Percentiles rank a stretch among this genome's conserved stretches.
phyloP scores from a whole-genome alignment of 1,140 invertebrate species.

The Prorops nasuta region DNA sequence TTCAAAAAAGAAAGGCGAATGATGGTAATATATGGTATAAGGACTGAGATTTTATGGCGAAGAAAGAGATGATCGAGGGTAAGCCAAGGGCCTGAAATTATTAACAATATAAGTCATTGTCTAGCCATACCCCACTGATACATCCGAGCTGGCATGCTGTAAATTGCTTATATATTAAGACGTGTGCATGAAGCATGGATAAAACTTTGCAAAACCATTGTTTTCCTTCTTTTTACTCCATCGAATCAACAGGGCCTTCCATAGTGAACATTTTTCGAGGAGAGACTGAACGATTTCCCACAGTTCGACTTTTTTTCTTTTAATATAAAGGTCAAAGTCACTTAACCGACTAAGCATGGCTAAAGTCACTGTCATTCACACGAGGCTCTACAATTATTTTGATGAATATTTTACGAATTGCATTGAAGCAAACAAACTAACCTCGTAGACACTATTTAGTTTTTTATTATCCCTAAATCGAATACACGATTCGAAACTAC shows the following conservation, averaged over 20 bases:
- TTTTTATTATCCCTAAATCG: conserved; percentile 4
- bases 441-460: conserved; percentile 11
- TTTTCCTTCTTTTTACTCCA: conserved; percentile 20
- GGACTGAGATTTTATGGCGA: neutral
- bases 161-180: neutral
- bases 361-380: too few species aligned
- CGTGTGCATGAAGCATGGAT: neutral
- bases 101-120: conserved; percentile 10
- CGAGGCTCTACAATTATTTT: conserved; percentile 7
- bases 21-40: too few species aligned
- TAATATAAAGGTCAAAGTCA: too few species aligned
- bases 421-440: neutral
- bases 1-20: too few species aligned
- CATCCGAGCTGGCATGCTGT: too few species aligned
- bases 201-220: conserved; percentile 1
- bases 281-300: conserved; percentile 23
- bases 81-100: neutral
- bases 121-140: conserved; percentile 10
- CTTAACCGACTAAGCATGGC: too few species aligned
- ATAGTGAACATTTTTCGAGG: conserved; percentile 24
- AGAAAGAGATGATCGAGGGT: neutral
- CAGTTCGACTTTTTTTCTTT: conserved; percentile 6
- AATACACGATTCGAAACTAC: too few species aligned
- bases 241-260: conserved; percentile 28
- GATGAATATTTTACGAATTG: neutral